phyloP scores from a whole-genome alignment of 2,113 vertebrate genomes.

The Pedetes capensis region DNA sequence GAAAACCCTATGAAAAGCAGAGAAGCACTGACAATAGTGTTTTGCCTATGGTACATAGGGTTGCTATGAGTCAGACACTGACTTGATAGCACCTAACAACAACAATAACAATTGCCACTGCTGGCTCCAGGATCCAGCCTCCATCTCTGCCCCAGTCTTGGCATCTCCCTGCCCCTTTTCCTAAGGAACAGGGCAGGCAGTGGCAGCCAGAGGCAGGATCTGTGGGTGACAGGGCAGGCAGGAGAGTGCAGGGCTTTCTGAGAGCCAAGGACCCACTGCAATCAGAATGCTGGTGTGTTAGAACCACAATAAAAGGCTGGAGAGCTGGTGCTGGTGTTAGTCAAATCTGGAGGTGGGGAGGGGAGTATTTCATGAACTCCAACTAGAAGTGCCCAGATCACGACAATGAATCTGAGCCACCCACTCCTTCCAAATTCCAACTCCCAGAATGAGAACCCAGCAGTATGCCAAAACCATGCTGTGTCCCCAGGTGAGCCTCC shows the following conservation, averaged over 20 bases:
- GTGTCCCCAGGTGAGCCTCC: background rate
- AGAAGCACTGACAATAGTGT: too few relatives aligned
- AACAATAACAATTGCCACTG: background rate
- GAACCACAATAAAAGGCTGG: background rate
- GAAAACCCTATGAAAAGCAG: too few relatives aligned
- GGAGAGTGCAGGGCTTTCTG: background rate
- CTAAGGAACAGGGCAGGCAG: background rate
- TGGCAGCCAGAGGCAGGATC: background rate
- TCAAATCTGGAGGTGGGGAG: background rate
- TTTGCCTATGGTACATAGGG: too few relatives aligned
- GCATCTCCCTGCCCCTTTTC: background rate
- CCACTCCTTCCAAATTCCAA: background rate
- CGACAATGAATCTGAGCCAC: background rate
- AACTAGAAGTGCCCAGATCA: background rate
- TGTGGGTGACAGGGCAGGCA: background rate
- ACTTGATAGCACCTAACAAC: too few relatives aligned
- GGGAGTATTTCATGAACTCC: background rate
- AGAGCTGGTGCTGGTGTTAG: background rate
- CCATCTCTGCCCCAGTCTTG: background rate
- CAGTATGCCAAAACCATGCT: too few relatives aligned
- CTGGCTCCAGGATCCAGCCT: background rate
- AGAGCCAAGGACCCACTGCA: background rate
- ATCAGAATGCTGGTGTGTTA: background rate
- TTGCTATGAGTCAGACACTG: too few relatives aligned
- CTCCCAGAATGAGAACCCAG: accelerated